Evolutionary conservation across 2,888 invertebrate genomes (phyloP), one percentile per base, ranked within the genome.

Genomic region (Diadegma fenestrale): DNA sequence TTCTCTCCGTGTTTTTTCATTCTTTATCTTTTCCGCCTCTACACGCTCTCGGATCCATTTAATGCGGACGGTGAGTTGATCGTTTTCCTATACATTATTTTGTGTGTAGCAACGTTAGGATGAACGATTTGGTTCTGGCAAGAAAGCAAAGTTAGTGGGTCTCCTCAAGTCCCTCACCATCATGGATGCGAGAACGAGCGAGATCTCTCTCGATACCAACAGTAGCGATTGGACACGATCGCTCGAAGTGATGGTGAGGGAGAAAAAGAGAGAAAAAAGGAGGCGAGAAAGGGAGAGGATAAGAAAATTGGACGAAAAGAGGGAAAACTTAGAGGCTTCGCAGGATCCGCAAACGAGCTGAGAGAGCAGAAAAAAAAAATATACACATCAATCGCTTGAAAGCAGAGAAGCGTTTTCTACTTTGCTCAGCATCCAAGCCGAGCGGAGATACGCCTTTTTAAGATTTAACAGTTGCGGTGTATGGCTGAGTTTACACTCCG

Each of bases 211-310:
- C 4, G 80, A 58, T 58, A 58, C 26, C 14, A 14, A 58, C 33
- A 22, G 33, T 48, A 64, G 48, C 64, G 64, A 76, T 76, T 76
- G 48, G 64, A 37, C 64, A 64, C 51, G 76, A 64, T 77, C 66
- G 51, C 19, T 14, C 7, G 26, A n/a, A 48, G 14, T 12, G 10
- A n/a, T 22, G 45, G 17, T 5, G 17, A 17, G 54, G 19, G 69
- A 58, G 54, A n/a, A 69, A 54, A 73, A 73, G 48, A 45, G 61
- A 41, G 75, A 54, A 26, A 26, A 58, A 58, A 12, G 12, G 12
- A 26, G 48, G n/a, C 48, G 6, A 58, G 12, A 26, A 43, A 68
- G 63, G 66, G 80, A 63, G 73, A 64, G 54, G 41, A 17, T 17
- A n/a, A 26, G 64, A 78, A 69, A 61, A 45, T 68, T 14, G 54